Evolutionary conservation across 1,140 invertebrate genomes (phyloP).

Genomic region (Kradibia gibbosae): DNA sequence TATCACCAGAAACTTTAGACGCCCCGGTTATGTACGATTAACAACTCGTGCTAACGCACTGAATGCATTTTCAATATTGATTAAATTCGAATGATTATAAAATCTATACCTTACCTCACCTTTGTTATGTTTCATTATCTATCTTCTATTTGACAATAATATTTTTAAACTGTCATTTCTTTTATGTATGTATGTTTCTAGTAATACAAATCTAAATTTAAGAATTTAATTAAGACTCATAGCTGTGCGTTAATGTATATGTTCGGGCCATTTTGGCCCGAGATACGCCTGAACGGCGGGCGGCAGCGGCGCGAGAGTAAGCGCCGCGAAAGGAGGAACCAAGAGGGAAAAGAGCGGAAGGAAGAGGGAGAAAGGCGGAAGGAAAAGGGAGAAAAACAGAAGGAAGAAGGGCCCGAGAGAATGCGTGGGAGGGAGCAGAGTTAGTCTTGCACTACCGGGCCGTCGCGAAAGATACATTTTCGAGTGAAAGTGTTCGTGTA

Average conservation of each 20-base stretch:
- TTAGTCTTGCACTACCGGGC: too few relatives aligned
- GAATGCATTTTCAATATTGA: slow-evolving; percentile 27
- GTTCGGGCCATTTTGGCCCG: too few relatives aligned
- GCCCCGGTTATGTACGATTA: slow-evolving; percentile 11
- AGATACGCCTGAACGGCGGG: too few relatives aligned
- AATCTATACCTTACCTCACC: background rate
- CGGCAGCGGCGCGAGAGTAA: too few relatives aligned
- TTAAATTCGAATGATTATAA: slow-evolving; percentile 35
- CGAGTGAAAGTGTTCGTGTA: too few relatives aligned
- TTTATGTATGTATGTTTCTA: too few relatives aligned
- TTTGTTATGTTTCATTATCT: background rate
- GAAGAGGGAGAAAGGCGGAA: background rate
- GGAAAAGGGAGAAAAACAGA: background rate
- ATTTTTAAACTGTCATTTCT: too few relatives aligned
- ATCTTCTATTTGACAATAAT: too few relatives aligned
- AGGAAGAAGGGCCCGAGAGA: background rate
- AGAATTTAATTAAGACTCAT: slow-evolving; percentile 40
- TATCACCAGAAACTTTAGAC: slow-evolving; percentile 29
- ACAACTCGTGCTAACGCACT: background rate
- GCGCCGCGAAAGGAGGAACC: too few relatives aligned
- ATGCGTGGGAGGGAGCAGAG: background rate
- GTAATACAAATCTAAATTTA: too few relatives aligned
- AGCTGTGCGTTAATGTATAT: background rate
- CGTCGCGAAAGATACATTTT: too few relatives aligned
- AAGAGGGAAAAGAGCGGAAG: background rate